Percentiles rank a stretch among this genome's conserved stretches.
These are phyloP conservation scores for Drosophila pachea DNA, from an alignment of 1,140 invertebrate genomes.

Conservation along the genomic window DNA sequence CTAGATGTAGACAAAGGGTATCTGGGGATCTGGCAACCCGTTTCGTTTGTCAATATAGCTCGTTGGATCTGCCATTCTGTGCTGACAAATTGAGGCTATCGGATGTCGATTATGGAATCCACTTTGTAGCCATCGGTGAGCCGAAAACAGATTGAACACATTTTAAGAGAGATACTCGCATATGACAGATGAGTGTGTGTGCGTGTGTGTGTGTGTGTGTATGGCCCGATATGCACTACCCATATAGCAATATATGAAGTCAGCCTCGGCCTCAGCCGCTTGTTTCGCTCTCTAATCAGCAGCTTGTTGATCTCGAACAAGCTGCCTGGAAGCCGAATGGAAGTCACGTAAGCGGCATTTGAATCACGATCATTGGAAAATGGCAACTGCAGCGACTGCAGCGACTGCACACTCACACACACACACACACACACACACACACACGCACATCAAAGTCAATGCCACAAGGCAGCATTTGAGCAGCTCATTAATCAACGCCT, in stretches of 20 bases:
- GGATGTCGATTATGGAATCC: too few relatives aligned
- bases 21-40: too few relatives aligned
- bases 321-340: slow-evolving; percentile 35
- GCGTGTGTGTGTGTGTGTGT: too few relatives aligned
- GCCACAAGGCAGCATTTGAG: slow-evolving; percentile 24
- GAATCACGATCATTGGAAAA: slow-evolving; percentile 26
- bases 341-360: slow-evolving; percentile 27
- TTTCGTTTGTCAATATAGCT: too few relatives aligned
- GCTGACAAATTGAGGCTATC: too few relatives aligned
- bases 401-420: too few relatives aligned
- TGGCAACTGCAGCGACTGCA: slow-evolving; percentile 6
- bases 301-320: slow-evolving; percentile 45
- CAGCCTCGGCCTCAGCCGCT: neutral
- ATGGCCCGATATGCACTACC: slow-evolving; percentile 1
- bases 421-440: slow-evolving; percentile 45
- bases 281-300: slow-evolving; percentile 48
- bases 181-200: too few relatives aligned
- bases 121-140: too few relatives aligned
- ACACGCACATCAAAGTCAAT: slow-evolving; percentile 64
- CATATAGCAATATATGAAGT: slow-evolving; percentile 11
- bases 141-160: too few relatives aligned
- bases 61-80: too few relatives aligned
- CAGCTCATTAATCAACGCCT: slow-evolving; percentile 65
- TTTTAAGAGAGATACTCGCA: too few relatives aligned
- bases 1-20: too few relatives aligned